Evolutionary conservation across 1,140 invertebrate species (phyloP), one percentile per base, ranked within the genome.

Genomic region (Notospermus geniculatus): DNA sequence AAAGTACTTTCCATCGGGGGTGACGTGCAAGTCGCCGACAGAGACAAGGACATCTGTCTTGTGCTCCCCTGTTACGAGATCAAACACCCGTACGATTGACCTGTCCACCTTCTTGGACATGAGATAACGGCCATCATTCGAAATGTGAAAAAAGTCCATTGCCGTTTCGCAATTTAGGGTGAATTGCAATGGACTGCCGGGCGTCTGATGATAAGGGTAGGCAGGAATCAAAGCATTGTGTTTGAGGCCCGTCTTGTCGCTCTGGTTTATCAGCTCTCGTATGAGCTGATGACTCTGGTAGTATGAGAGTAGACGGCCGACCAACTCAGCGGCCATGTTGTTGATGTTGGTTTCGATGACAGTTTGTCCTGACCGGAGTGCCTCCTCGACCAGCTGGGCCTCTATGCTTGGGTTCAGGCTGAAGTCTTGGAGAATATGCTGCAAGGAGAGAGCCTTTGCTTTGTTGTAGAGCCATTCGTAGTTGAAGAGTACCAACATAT

Each of bases 391-490:
- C 11, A 79, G 62, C 1, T 62, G 60, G 2, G 73, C 70, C 58
- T 78, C 74, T 23, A 65, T 62, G 28, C 71, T 57, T 1, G 74
- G 75, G 56, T 75, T 72, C 9, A 79, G 64, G 2, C 61, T 66
- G 60, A 79, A 74, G 60, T 77, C 75, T 9, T 63, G 66, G 45
- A 79, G 64, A 23, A 75, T 72, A 60, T 78, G 73, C 55, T 72
- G 70, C 57, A 79, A 50, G 0, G 74, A 76, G 2, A 79, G 63
- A 15, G 75, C 75, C 60, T 75, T 77, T 0, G 69, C 71, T 66
- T 79, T 79, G 58, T 72, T 75, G 64, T 77, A 79, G 50, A 79
- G 59, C 75, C 75, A 79, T 54, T 77, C 74, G 53, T 77, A 79
- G 61, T 77, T 77, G 57, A 79, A 79, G 39, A 77, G 61, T n/a